Evolutionary conservation across 1,140 invertebrate species (phyloP), one percentile per base, ranked within the genome.

Genomic region (Globodera rostochiensis): DNA sequence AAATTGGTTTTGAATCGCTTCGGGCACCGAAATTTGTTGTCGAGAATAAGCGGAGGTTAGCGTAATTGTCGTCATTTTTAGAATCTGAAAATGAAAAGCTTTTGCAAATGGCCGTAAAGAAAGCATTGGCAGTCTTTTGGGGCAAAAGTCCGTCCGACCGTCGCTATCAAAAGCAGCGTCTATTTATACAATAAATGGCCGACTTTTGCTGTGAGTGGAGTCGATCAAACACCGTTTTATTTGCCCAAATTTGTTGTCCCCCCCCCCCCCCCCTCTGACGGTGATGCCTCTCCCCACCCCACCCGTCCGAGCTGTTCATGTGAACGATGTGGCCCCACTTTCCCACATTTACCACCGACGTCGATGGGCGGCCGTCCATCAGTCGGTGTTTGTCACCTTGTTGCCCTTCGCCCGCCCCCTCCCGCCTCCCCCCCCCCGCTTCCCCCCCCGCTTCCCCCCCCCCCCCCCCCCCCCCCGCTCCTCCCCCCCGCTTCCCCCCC

Each of bases 1-100:
- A 74, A 86, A 88, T 71, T 88, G 87, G 21, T 84, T 50, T 15
- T 70, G 69, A 73, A 86, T 86, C 7, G 50, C 15, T 19, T 84
- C 57, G 36, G 85, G 84, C 6, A 87, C 86, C 11, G 82, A 73
- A 77, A 77, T 19, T 45, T 79, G 36, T 74, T 49, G 53, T n/a
- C 53, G 21, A 19, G 64, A 3, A 67, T 67, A 73, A 73, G 13
- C 13, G 73, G 13, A 76, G 57, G 36, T 76, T 46, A 73, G 50
- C 36, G 50, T 69, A 79, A 13, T 77, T 70, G 66, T 75, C 49
- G 69, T 46, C 64, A 79, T 79, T 79, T 47, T 78, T 19, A 21
- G 0, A 76, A 49, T 53, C 21, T 21, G 21, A 25, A 49, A 74
- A 47, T 76, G 53, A 53, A 76, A 47, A 19, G 45, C 57, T 46